Conservation (phyloP, 2,113 vertebrate genomes). For the Perca schrenkii region DNA sequence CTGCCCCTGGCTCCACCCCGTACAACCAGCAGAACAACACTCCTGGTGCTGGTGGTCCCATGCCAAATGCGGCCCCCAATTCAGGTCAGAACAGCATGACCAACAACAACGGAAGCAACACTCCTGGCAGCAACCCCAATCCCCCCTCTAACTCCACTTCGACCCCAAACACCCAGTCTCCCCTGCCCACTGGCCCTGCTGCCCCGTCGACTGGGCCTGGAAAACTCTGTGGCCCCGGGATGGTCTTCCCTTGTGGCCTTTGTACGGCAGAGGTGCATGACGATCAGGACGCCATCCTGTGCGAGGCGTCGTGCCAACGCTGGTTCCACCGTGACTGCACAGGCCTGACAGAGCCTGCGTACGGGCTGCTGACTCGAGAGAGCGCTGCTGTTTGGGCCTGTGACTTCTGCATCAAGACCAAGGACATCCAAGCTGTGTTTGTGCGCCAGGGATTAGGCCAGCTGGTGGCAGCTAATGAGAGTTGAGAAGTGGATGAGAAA, state of each 20-base stretch:
- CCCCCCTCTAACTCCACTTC: constrained; percentile 85
- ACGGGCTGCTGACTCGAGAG: constrained; percentile 95
- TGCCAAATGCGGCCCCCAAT: constrained; percentile 79
- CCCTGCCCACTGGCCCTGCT: constrained; percentile 77
- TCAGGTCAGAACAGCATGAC: constrained; percentile 83
- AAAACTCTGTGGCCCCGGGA: constrained; percentile 82
- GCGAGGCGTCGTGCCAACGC: constrained; percentile 96
- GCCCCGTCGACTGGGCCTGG: constrained; percentile 79
- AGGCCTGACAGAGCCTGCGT: constrained; percentile 95
- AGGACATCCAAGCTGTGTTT: constrained; percentile 98
- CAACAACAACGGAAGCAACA: constrained; percentile 83
- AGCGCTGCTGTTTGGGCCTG: constrained; percentile 97
- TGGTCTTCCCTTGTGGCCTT: constrained; percentile 94
- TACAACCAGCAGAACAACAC: constrained; percentile 88
- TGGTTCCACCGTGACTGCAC: constrained; percentile 99
- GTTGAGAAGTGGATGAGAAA: constrained; percentile 80
- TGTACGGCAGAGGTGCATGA: constrained; percentile 96
- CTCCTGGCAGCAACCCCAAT: constrained; percentile 83
- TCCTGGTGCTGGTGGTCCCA: constrained; percentile 72
- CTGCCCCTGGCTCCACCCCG: constrained; percentile 85
- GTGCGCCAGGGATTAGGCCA: constrained; percentile 96
- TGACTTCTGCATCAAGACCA: constrained; percentile 98
- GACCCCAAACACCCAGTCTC: constrained; percentile 85
- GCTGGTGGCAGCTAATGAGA: constrained; percentile 94
- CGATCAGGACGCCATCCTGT: constrained; percentile 97